Base-by-base conservation (phyloP, 2,113 vertebrate species). In the Muscicapa adusta region DNA sequence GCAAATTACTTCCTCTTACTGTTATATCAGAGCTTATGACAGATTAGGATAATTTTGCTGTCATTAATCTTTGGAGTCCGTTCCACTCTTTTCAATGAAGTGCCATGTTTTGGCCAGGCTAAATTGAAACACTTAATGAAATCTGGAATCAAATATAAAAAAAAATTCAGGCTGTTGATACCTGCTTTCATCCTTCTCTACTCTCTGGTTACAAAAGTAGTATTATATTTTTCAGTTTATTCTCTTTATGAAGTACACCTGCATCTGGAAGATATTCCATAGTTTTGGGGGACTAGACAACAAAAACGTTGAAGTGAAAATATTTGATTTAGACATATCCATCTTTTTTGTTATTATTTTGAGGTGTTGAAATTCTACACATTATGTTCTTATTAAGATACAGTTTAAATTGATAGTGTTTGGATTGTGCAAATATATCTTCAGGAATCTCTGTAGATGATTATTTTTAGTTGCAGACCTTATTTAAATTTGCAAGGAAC, bases 61-160 rank as follows among this genome's bases (percentile, higher is more conserved):
- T 91, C 94, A 86, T 95, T 97, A 94, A 94, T 96, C 94, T 96
- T 95, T 94, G 62, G 47, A 86, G 85, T 84, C 79, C 12, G 2
- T 88, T 94, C 72, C 38, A 63, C 71, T 76, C 72, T 90, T 93
- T 96, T 84, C 90, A 86, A 2, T 77, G 68, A 90, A 86, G 56
- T 91, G 57, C 83, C 34, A 16, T 54, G 28, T 88, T 78, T 77
- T 67, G 76, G 31, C 34, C 42, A 63, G 76, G 56, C 63, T 91
- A 91, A 88, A 95, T 51, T 93, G 78, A 75, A 94, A 71, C 53
- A 85, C 51, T 85, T 85, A 63, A 91, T 92, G 85, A 76, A 94
- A 90, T 70, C 43, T 80, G 60, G 66, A 95, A 85, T 94, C 47
- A 85, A 77, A 88, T 73, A 74, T 38, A 11, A 36, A 26, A 24